Conservation (phyloP, 2,113 vertebrate genomes). For the Forbesichthys agassizii region DNA sequence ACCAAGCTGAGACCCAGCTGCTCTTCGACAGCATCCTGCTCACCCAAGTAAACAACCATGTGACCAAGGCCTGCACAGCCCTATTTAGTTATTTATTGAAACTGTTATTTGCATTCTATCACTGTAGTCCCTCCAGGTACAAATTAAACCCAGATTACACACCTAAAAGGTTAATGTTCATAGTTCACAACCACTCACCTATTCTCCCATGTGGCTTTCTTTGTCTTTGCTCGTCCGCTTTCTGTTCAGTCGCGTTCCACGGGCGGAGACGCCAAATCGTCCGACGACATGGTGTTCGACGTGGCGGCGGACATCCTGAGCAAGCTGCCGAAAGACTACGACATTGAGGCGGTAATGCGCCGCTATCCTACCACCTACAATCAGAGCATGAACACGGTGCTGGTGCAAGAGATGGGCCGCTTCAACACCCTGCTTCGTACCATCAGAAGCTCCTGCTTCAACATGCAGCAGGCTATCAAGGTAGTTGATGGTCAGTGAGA, state of each 20-base stretch:
- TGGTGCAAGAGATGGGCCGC: slow-evolving; percentile 90
- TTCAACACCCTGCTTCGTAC: slow-evolving; percentile 85
- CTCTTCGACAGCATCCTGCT: slow-evolving; percentile 86
- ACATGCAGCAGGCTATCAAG: slow-evolving; percentile 90
- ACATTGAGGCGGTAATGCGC: slow-evolving; percentile 80
- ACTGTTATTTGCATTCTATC: too few species aligned
- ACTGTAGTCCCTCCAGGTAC: too few species aligned
- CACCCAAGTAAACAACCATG: slow-evolving; percentile 74
- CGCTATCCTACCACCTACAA: slow-evolving; percentile 84
- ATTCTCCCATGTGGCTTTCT: slow-evolving; percentile 24
- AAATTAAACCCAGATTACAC: background rate
- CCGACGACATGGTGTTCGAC: slow-evolving; percentile 83
- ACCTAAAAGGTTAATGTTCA: too few species aligned
- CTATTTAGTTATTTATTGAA: too few species aligned
- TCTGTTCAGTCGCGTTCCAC: slow-evolving; percentile 77
- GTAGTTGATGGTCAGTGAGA: slow-evolving; percentile 47
- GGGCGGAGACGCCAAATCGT: slow-evolving; percentile 80
- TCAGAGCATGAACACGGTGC: slow-evolving; percentile 92
- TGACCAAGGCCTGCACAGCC: slow-evolving; percentile 8
- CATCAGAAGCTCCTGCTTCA: slow-evolving; percentile 81
- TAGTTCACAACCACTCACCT: slow-evolving; percentile 17
- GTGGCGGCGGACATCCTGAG: slow-evolving; percentile 85
- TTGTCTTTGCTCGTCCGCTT: slow-evolving; percentile 29
- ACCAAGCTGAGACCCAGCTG: slow-evolving; percentile 85
- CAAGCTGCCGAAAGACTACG: slow-evolving; percentile 84